Evolutionary conservation across 1,140 invertebrate genomes (phyloP), one percentile per base, ranked within the genome.

Genomic region (Brachionus paranguensis): DNA sequence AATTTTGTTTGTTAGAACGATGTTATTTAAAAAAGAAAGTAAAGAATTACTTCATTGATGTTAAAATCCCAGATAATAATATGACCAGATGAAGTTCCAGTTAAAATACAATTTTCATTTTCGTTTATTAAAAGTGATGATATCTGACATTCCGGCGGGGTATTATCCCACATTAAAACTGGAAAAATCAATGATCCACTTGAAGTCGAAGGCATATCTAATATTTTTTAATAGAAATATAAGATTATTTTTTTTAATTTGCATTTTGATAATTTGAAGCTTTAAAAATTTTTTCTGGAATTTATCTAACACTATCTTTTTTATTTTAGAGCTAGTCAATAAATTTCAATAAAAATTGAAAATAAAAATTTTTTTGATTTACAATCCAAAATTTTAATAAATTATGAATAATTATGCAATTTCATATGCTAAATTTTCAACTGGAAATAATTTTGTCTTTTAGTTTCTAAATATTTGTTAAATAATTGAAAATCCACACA

Each of bases 21-120:
- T 74, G 55, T 47, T 33, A 79, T 68, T 60, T 37, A 45, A 20
- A n/a, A 78, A 24, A 64, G 33, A 37, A 37, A 37, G 33, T 12
- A 24, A 24, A 78, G 0, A 83, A 11, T 81, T n/a, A 76, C 85
- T 85, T 87, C 88, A 50, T 88, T 86, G 20, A 87, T 86, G 78
- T 88, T 85, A 20, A 98, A 93, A 90, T 95, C 93, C 97, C 97
- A 99, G 20, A 99, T 91, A 88, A 95, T 96, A 86, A 99, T 96
- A 89, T 99, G 96, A 29, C 97, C 97, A 91, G 99, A 97, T 87
- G 97, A 95, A 88, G 95, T 97, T 45, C 97, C 97, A 27, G 97
- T 99, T 2, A 98, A 93, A 81, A 99, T 91, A 20, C 95, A 96
- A 88, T 92, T 93, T 88, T 96, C 94, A 91, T 98, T 95, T 83